Percentiles rank a stretch among this genome's conserved stretches.
Conservation (phyloP, 2,113 vertebrate species). For the Balaenoptera acutorostrata region DNA sequence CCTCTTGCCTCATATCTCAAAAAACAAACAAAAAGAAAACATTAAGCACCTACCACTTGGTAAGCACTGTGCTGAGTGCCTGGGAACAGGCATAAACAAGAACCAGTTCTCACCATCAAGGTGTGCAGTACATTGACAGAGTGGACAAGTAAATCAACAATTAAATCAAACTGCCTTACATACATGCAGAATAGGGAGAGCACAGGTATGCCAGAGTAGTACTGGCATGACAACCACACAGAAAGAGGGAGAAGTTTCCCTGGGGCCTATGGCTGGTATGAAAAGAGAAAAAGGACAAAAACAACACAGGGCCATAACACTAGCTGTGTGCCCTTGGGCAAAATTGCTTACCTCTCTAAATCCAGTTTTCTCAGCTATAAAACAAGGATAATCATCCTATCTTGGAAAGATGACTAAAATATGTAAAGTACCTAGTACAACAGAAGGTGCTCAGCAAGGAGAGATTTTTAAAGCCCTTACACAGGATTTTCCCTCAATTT, state of each 20-base stretch:
- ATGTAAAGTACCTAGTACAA: background rate
- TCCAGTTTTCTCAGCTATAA: background rate
- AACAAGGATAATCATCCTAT: background rate
- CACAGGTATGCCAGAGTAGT: background rate
- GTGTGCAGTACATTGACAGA: background rate
- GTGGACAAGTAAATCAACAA: background rate
- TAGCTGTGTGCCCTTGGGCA: background rate
- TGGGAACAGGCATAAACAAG: background rate
- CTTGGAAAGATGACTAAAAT: background rate
- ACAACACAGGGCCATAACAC: background rate
- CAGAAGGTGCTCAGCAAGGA: background rate
- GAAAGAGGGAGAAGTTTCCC: background rate
- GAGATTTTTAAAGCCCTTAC: background rate
- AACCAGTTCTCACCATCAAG: background rate
- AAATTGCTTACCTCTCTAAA: background rate
- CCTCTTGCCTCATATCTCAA: background rate
- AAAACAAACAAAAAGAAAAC: background rate
- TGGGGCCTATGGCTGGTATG: background rate
- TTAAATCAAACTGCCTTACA: background rate
- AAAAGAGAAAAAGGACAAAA: background rate
- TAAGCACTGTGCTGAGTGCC: background rate
- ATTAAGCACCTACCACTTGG: background rate
- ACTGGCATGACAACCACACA: background rate
- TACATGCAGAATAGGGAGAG: background rate
- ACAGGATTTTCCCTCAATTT: background rate